phyloP scores from a whole-genome alignment of 2,113 vertebrate genomes.

The Platichthys stellatus region DNA sequence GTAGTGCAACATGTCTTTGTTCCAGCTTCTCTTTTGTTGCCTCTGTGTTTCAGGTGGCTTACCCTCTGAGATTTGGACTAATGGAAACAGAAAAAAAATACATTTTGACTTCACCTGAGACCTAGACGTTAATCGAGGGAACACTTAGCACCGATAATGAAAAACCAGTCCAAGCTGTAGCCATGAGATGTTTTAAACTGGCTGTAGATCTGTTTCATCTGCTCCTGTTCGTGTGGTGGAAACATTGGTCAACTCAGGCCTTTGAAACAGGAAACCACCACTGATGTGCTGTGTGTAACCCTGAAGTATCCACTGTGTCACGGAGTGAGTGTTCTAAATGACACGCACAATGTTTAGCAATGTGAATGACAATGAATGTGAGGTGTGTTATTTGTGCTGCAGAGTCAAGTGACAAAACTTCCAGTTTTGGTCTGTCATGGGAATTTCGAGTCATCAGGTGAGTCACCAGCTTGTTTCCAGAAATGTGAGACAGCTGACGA shows the following conservation, averaged over 20 bases:
- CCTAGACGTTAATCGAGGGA: background rate
- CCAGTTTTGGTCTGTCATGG: constrained; percentile 18
- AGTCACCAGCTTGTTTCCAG: constrained; percentile 19
- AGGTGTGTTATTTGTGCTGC: background rate
- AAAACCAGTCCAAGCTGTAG: background rate
- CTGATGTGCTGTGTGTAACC: background rate
- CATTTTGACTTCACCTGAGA: background rate
- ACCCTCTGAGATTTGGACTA: too few species aligned
- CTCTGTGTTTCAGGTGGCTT: too few species aligned
- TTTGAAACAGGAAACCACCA: background rate
- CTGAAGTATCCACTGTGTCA: background rate
- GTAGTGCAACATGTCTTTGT: background rate
- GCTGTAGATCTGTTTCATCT: background rate
- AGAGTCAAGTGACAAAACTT: constrained; percentile 3
- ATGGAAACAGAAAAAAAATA: background rate
- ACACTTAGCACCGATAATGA: background rate
- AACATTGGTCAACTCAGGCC: background rate
- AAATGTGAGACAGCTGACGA: background rate
- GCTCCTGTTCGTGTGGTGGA: background rate
- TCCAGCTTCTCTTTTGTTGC: background rate
- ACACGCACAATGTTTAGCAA: too few species aligned
- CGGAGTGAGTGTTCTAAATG: background rate
- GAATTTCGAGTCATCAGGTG: constrained; percentile 8
- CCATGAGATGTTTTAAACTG: background rate
- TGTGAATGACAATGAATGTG: too few species aligned